Evolutionary conservation across 2,113 vertebrate species (phyloP).

Genomic region (Anthoscopus minutus): DNA sequence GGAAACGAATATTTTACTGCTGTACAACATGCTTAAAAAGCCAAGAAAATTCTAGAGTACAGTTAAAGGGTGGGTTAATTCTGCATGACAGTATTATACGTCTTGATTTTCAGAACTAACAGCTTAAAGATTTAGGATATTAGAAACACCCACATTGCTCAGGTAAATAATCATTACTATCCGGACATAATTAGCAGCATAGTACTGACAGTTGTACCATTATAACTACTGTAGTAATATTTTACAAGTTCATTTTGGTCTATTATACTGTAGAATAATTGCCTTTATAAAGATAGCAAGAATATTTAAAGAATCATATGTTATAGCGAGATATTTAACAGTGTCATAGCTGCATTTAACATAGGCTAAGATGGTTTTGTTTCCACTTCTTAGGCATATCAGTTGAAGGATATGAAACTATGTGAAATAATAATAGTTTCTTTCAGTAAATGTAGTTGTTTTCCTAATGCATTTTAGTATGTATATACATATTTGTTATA

Average conservation of each 20-base stretch:
- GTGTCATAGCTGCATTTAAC: not conserved
- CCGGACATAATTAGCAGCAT: not conserved
- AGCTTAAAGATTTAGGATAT: not conserved
- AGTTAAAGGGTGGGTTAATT: not conserved
- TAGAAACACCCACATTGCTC: not conserved
- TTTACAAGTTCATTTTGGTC: constrained; percentile 3
- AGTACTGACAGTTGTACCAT: not conserved
- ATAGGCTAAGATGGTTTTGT: not conserved
- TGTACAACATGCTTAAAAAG: not conserved
- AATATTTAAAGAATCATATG: not conserved
- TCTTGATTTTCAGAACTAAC: not conserved
- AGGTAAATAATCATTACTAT: constrained; percentile 5
- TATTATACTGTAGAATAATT: constrained; percentile 14
- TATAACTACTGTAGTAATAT: constrained; percentile 7
- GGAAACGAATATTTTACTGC: not conserved
- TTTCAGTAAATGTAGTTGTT: not conserved
- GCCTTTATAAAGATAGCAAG: not conserved
- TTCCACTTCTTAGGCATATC: not conserved
- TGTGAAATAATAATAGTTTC: not conserved
- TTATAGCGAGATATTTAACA: not conserved
- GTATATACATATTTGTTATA: not conserved
- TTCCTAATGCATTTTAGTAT: not conserved
- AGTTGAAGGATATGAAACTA: not conserved
- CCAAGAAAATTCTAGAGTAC: not conserved
- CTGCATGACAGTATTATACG: not conserved